phyloP scores from a whole-genome alignment of 2,113 vertebrate species.

The Acanthisitta chloris region DNA sequence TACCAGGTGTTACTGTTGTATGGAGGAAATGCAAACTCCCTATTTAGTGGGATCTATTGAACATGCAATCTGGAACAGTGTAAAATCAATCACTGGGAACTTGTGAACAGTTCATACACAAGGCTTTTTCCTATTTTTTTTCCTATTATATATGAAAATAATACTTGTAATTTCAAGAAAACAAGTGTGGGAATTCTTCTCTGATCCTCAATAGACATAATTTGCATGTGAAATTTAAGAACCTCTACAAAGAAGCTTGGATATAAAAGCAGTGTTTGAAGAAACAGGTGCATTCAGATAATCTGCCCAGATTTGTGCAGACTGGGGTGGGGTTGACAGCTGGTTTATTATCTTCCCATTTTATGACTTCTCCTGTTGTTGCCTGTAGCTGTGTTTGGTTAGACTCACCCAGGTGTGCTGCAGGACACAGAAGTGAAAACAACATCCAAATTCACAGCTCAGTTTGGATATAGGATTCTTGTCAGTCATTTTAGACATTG shows the following conservation, averaged over 20 bases:
- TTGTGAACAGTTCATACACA: neutral
- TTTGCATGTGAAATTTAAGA: neutral
- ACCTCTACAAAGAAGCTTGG: neutral
- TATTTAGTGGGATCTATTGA: neutral
- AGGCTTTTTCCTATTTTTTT: fast-evolving
- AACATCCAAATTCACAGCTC: neutral
- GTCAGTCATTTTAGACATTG: neutral
- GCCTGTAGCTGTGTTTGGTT: neutral
- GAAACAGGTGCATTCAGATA: neutral
- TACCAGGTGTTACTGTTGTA: neutral
- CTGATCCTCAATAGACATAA: neutral
- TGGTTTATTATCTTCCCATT: neutral
- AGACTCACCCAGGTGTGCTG: neutral
- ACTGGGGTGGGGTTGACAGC: neutral
- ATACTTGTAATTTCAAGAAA: neutral
- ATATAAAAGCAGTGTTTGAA: neutral
- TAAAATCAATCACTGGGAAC: neutral
- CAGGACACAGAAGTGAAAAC: neutral
- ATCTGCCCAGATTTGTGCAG: neutral
- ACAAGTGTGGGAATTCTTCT: neutral
- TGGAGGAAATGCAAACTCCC: neutral
- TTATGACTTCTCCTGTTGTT: neutral
- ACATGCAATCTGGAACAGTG: neutral
- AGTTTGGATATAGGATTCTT: neutral
- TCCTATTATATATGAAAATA: neutral